phyloP scores from a whole-genome alignment of 2,113 vertebrate species.

The Murina feae region DNA sequence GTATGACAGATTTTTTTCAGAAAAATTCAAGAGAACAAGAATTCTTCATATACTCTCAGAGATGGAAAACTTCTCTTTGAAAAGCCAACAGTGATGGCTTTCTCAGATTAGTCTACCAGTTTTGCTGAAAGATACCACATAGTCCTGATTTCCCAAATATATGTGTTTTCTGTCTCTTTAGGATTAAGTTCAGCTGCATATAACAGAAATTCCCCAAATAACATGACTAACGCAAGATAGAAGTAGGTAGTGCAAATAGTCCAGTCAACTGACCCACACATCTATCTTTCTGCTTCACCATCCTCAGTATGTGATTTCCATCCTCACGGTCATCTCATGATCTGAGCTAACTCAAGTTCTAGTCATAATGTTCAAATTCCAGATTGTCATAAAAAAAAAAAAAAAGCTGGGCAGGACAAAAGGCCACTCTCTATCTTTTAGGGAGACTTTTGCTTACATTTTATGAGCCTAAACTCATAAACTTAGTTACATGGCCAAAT shows the following conservation, averaged over 20 bases:
- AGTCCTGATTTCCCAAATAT: not conserved
- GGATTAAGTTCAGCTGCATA: not conserved
- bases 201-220: conserved; percentile 5
- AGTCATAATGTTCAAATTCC: not conserved
- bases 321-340: not conserved
- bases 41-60: not conserved
- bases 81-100: not conserved
- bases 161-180: not conserved
- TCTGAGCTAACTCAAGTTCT: not conserved
- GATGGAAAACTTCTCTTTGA: not conserved
- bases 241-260: not conserved
- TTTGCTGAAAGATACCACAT: not conserved
- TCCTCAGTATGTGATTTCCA: not conserved
- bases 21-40: conserved; percentile 6
- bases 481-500: not conserved
- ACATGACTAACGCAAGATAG: not conserved
- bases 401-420: not conserved
- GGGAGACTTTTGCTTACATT: not conserved
- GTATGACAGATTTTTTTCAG: not conserved
- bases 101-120: not conserved
- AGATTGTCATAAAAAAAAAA: not conserved
- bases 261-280: not conserved
- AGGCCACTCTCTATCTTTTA: not conserved
- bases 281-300: not conserved
- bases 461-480: not conserved